phyloP scores from a whole-genome alignment of 92 coral and sea anemone genomes.

The Desmophyllum pertusum region DNA sequence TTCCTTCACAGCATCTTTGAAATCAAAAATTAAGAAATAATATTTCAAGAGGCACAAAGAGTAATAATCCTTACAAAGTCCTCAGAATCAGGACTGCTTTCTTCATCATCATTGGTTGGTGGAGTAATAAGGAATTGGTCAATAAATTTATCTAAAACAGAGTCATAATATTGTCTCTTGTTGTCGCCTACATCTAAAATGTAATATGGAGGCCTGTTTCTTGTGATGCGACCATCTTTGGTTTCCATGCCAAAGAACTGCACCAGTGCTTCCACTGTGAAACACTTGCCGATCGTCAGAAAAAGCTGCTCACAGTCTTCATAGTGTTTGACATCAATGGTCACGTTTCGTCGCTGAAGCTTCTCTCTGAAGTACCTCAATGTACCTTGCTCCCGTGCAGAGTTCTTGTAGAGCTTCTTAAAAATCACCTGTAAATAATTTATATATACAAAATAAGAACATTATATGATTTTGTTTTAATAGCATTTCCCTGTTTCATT shows the following conservation, averaged over 20 bases:
- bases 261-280: constrained; percentile 44
- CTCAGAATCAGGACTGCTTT: too few species aligned
- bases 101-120: background rate
- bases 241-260: constrained; percentile 36
- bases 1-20: constrained; percentile 43
- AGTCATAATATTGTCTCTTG: too few species aligned
- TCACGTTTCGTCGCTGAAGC: constrained; percentile 39
- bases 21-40: constrained; percentile 28
- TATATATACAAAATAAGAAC: too few species aligned
- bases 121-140: constrained; percentile 11
- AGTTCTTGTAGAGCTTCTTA: constrained; percentile 50
- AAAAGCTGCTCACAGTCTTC: constrained; percentile 65
- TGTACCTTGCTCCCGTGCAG: constrained; percentile 30
- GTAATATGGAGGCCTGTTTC: constrained; percentile 33
- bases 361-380: constrained; percentile 25
- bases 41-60: constrained; percentile 19
- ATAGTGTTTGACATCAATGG: constrained; percentile 54
- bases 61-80: constrained; percentile 22
- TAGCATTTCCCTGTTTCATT: too few species aligned
- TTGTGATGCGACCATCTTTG: background rate
- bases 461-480: too few species aligned
- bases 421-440: constrained; percentile 40
- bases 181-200: too few species aligned
- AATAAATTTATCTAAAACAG: constrained; percentile 28
- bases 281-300: constrained; percentile 38